Evolutionary conservation across 2,888 invertebrate species (phyloP).

Genomic region (Drosophila maculinotata): DNA sequence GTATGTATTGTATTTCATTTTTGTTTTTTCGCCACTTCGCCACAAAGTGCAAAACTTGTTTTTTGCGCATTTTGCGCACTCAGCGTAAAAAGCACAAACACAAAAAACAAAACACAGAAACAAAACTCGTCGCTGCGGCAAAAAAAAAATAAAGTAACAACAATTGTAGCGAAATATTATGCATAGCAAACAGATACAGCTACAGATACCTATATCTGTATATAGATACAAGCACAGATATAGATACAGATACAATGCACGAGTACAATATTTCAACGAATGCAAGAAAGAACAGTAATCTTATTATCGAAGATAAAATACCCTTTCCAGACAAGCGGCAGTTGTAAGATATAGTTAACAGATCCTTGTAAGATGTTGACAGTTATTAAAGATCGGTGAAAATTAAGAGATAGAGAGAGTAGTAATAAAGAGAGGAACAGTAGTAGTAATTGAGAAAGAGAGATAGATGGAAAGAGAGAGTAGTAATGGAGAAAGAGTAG

Average conservation of each 20-base stretch:
- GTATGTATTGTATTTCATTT: conserved; percentile 28
- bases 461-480: too few species aligned
- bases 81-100: conserved; percentile 63
- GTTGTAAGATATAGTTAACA: not conserved
- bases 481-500: too few species aligned
- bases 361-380: too few species aligned
- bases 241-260: conserved; percentile 12
- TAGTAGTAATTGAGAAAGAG: too few species aligned
- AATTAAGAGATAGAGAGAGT: too few species aligned
- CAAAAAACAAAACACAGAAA: conserved; percentile 51
- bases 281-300: not conserved
- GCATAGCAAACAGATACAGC: conserved; percentile 46
- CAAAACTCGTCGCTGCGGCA: conserved; percentile 58
- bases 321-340: not conserved
- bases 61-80: conserved; percentile 79
- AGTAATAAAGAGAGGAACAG: too few species aligned
- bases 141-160: conserved; percentile 32
- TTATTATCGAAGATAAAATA: not conserved
- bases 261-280: conserved; percentile 10
- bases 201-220: conserved; percentile 22
- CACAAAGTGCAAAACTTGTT: conserved; percentile 75
- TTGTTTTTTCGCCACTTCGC: conserved; percentile 47
- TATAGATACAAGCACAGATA: conserved; percentile 8
- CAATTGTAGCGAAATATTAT: conserved; percentile 51
- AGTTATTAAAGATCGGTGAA: too few species aligned